Percentiles rank a stretch among this genome's conserved stretches.
phyloP scores from a whole-genome alignment of 2,888 invertebrate genomes.

The Agrochola macilenta region DNA sequence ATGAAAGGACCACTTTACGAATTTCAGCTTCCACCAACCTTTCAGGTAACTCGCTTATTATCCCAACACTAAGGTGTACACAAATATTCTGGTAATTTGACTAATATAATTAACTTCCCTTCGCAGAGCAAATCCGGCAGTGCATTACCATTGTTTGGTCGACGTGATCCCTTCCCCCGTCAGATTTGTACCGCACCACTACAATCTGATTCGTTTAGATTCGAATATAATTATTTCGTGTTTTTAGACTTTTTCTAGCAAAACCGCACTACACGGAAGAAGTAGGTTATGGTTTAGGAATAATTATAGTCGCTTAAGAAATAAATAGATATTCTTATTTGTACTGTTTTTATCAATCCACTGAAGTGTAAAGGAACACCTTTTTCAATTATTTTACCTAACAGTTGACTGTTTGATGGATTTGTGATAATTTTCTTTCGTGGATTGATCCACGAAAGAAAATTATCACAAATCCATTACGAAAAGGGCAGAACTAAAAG shows the following conservation, averaged over 20 bases:
- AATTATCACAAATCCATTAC: background rate
- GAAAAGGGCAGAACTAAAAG: background rate
- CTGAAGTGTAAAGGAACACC: background rate
- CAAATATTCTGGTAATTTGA: conserved; percentile 47
- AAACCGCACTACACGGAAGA: background rate
- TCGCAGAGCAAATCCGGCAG: conserved; percentile 9
- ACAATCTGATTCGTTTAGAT: conserved; percentile 30
- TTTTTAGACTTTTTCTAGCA: background rate
- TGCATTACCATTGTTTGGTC: conserved; percentile 47
- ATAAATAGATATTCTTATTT: background rate
- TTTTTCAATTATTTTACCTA: background rate
- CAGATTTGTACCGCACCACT: conserved; percentile 42
- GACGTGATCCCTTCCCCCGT: conserved; percentile 58
- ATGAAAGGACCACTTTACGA: conserved; percentile 20
- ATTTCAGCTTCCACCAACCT: conserved; percentile 13
- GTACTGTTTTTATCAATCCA: background rate
- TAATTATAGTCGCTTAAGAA: background rate
- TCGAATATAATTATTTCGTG: conserved; percentile 14
- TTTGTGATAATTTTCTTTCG: too few relatives aligned
- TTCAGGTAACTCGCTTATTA: conserved; percentile 21
- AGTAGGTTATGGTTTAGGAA: background rate
- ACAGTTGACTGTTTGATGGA: too few relatives aligned
- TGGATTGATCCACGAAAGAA: background rate
- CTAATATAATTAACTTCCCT: conserved; percentile 46
- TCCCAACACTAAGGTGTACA: conserved; percentile 24